phyloP scores from a whole-genome alignment of 2,888 invertebrate genomes.

The Cryptocephalus moraei region DNA sequence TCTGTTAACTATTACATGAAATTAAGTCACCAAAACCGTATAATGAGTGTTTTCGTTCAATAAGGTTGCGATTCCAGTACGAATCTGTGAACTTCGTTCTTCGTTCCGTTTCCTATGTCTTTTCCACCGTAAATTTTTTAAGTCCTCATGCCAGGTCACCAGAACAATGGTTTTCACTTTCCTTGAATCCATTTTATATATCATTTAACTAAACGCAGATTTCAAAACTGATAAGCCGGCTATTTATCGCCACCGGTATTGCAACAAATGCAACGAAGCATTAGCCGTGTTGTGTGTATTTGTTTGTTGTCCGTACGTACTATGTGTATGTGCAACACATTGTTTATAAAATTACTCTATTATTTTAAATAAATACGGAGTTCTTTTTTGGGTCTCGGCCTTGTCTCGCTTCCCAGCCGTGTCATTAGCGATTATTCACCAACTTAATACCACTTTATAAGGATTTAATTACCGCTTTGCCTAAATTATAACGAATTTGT shows the following conservation, averaged over 20 bases:
- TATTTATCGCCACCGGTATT: slow-evolving; percentile 20
- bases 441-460: background rate
- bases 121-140: too few species aligned
- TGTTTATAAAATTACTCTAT: slow-evolving; percentile 18
- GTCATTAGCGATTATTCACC: slow-evolving; percentile 1
- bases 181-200: slow-evolving; percentile 34
- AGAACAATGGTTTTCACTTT: slow-evolving; percentile 37
- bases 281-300: slow-evolving; percentile 13
- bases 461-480: background rate
- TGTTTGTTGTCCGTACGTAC: background rate
- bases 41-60: too few species aligned
- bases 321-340: slow-evolving; percentile 15
- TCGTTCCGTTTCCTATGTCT: too few species aligned
- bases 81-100: too few species aligned
- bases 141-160: slow-evolving; percentile 12
- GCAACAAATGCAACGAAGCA: slow-evolving; percentile 20
- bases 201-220: slow-evolving; percentile 25
- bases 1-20: too few species aligned
- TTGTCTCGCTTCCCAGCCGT: slow-evolving; percentile 8
- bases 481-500: too few species aligned
- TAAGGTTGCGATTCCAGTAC: too few species aligned
- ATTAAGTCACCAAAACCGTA: too few species aligned
- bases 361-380: slow-evolving; percentile 16
- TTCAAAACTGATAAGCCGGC: slow-evolving; percentile 23
- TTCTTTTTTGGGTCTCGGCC: slow-evolving; percentile 15